Conservation (phyloP, 2,797 vertebrate genomes). For the Tapera naevia region DNA sequence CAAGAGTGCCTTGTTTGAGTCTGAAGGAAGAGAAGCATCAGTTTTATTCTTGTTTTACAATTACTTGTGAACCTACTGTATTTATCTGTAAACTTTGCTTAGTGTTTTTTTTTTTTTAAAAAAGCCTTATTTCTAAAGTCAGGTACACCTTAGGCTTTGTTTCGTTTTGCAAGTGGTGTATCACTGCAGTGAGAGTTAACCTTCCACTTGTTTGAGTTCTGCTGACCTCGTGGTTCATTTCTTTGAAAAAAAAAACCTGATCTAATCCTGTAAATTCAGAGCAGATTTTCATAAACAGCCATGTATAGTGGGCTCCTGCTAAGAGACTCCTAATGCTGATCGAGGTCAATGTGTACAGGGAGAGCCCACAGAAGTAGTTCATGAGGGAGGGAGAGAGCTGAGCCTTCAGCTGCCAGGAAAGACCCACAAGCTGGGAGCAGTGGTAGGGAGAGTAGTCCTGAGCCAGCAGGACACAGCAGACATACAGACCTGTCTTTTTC, state of each 20-base stretch:
- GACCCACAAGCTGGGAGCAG: neutral
- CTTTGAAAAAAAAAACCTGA: neutral
- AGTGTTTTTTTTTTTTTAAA: neutral
- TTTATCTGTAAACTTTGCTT: neutral
- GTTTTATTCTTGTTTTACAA: neutral
- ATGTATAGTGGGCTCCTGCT: neutral
- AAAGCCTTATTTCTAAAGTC: neutral
- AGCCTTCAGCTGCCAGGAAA: neutral
- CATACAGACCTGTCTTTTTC: neutral
- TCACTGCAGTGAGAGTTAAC: neutral
- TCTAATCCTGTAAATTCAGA: neutral
- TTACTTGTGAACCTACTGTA: neutral
- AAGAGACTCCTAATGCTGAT: neutral
- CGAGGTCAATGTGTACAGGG: neutral
- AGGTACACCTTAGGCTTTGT: neutral
- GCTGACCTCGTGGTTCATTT: neutral
- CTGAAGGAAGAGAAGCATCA: neutral
- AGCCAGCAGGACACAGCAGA: neutral
- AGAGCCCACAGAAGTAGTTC: neutral
- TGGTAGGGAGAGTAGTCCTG: too few species aligned
- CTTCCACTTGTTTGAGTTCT: neutral
- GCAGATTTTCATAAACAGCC: neutral
- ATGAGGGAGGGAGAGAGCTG: rapidly evolving
- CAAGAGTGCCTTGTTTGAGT: neutral
- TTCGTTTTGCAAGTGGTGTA: neutral